A percentile compares a stretch with the other conserved stretches of the same genome.
phyloP scores from a whole-genome alignment of 2,888 invertebrate species.

The Nematopogon swammerdamellus region DNA sequence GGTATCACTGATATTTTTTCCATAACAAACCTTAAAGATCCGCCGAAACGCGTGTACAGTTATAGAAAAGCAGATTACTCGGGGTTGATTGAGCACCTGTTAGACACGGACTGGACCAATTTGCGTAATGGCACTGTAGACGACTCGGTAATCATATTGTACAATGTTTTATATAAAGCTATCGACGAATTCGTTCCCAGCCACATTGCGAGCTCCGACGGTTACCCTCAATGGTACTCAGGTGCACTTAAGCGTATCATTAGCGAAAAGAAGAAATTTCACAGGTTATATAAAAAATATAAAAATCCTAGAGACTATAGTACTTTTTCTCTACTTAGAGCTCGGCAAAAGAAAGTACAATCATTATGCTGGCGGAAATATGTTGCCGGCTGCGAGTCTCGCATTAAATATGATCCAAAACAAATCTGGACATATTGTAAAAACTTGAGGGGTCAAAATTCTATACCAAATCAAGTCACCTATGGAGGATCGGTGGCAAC shows the following conservation, averaged over 20 bases:
- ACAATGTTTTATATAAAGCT: not conserved
- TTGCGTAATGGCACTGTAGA: not conserved
- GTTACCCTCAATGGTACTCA: slow-evolving; percentile 1
- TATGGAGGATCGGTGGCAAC: not conserved
- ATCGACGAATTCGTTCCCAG: not conserved
- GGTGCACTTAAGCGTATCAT: slow-evolving; percentile 1
- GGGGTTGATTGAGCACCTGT: not conserved
- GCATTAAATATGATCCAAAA: not conserved
- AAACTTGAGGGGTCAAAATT: not conserved
- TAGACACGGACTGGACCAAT: not conserved
- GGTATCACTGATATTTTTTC: not conserved
- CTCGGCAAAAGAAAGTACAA: not conserved
- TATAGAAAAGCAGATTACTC: not conserved
- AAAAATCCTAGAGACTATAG: slow-evolving; percentile 1
- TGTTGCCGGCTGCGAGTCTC: not conserved
- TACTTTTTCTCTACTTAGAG: not conserved
- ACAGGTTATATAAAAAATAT: not conserved
- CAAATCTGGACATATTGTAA: not conserved
- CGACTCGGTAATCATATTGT: not conserved
- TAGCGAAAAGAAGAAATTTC: slow-evolving; percentile 2
- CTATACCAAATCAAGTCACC: not conserved
- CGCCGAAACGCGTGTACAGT: not conserved
- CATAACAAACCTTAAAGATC: not conserved
- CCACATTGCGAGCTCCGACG: not conserved
- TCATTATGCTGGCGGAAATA: not conserved